Evolutionary conservation across 2,888 invertebrate species (phyloP).

Genomic region (Exephanes ischioxanthus): DNA sequence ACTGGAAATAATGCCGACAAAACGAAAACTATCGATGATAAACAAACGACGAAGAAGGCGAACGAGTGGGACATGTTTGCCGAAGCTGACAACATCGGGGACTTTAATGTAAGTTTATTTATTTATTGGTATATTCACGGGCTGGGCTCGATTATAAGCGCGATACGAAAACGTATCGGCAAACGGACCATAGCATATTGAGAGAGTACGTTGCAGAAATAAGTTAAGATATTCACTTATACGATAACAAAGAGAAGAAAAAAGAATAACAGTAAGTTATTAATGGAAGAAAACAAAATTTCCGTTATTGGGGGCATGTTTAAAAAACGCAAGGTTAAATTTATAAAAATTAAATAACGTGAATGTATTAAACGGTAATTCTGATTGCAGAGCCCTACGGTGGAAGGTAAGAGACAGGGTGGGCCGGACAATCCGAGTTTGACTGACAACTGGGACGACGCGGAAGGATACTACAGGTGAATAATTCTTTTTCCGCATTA

Average conservation of each 20-base stretch:
- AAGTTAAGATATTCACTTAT: too few species aligned
- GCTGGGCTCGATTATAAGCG: neutral
- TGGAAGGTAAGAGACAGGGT: slow-evolving; percentile 86
- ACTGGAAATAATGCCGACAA: slow-evolving; percentile 75
- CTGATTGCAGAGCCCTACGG: slow-evolving; percentile 88
- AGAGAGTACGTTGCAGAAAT: too few species aligned
- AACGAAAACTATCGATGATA: slow-evolving; percentile 78
- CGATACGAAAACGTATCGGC: too few species aligned
- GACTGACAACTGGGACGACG: slow-evolving; percentile 99
- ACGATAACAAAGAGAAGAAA: too few species aligned
- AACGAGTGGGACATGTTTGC: slow-evolving; percentile 97
- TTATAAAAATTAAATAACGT: neutral
- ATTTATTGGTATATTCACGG: too few species aligned
- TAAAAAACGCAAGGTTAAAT: neutral
- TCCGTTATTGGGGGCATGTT: neutral
- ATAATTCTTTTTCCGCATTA: neutral
- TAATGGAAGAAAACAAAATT: neutral
- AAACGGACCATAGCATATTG: too few species aligned
- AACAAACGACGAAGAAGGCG: slow-evolving; percentile 85
- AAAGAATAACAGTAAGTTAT: neutral
- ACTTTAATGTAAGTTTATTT: slow-evolving; percentile 88
- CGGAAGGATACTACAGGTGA: slow-evolving; percentile 98
- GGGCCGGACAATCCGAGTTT: slow-evolving; percentile 95
- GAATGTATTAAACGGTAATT: slow-evolving; percentile 64
- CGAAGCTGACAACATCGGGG: slow-evolving; percentile 94